Percentiles rank a stretch among this genome's conserved stretches.
Conservation (phyloP, 2,888 invertebrate genomes). For the Macrostomum cliftonense region DNA sequence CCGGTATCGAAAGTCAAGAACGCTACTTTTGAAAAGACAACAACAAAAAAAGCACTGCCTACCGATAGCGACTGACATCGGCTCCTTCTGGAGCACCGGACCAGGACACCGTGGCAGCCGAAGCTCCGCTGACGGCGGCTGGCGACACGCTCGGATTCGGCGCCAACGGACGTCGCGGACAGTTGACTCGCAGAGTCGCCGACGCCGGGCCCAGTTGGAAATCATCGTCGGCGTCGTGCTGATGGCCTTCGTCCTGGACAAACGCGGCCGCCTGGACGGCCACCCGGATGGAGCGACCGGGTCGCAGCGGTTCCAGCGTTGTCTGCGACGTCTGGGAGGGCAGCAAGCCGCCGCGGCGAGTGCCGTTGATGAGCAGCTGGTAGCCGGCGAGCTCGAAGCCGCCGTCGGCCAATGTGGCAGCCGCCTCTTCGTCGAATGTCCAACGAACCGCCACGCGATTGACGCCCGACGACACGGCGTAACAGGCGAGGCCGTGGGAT, state of each 20-base stretch:
- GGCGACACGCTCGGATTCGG: constrained; percentile 28
- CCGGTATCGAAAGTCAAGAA: too few relatives aligned
- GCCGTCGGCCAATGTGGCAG: constrained; percentile 18
- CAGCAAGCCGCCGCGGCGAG: constrained; percentile 24
- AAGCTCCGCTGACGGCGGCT: constrained; percentile 29
- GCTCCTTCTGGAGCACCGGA: constrained; percentile 17
- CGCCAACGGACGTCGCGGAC: constrained; percentile 25
- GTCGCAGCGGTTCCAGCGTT: constrained; percentile 30
- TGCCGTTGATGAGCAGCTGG: constrained; percentile 28
- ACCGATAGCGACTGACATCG: constrained; percentile 28
- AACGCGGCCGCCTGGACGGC: constrained; percentile 24
- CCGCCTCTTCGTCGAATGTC: constrained; percentile 15
- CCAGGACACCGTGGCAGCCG: constrained; percentile 21
- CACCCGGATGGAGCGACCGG: constrained; percentile 21
- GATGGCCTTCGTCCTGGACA: too few relatives aligned
- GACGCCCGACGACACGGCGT: constrained; percentile 22
- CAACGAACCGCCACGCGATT: constrained; percentile 28
- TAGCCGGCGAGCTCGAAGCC: constrained; percentile 27
- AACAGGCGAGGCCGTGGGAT: constrained; percentile 19
- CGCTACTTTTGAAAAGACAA: too few relatives aligned
- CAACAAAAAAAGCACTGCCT: not conserved
- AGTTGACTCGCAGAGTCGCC: constrained; percentile 22
- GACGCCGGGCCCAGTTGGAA: constrained; percentile 28
- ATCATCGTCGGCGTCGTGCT: constrained; percentile 14
- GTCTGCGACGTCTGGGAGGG: constrained; percentile 22